Conservation (phyloP, 2,888 invertebrate species). For the Spicauda simplicius region DNA sequence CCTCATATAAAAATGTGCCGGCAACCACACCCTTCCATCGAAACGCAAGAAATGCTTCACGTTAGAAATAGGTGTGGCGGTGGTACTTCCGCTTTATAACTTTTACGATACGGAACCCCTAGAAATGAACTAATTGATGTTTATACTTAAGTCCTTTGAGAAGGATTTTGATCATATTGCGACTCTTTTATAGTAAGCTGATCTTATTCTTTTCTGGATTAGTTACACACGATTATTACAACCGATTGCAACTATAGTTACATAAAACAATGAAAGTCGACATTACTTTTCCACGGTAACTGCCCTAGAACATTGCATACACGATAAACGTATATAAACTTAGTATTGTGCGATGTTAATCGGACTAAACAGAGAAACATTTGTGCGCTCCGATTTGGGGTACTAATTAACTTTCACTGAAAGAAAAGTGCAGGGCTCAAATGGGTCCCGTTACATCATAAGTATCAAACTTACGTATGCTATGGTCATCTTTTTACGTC, state of each 20-base stretch:
- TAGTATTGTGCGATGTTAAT: constrained; percentile 49
- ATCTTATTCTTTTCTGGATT: no score
- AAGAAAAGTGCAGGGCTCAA: constrained; percentile 53
- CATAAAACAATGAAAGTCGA: constrained; percentile 4
- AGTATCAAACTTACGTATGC: constrained; percentile 30
- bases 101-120: no score
- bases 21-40: no score
- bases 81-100: no score
- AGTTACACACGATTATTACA: not conserved
- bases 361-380: constrained; percentile 42
- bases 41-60: no score
- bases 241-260: not conserved
- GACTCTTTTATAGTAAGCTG: no score
- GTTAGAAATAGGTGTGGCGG: no score
- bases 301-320: constrained; percentile 9
- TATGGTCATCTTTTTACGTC: constrained; percentile 24
- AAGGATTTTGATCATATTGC: no score
- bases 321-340: constrained; percentile 7
- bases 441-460: constrained; percentile 42
- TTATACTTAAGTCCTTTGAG: no score
- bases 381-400: constrained; percentile 52
- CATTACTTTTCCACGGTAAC: constrained; percentile 19
- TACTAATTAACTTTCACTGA: constrained; percentile 67
- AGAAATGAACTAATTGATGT: no score
- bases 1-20: no score